Percentiles rank a stretch among this genome's conserved stretches.
Conservation (phyloP, 2,888 invertebrate species). For the Calephelis perditalis region DNA sequence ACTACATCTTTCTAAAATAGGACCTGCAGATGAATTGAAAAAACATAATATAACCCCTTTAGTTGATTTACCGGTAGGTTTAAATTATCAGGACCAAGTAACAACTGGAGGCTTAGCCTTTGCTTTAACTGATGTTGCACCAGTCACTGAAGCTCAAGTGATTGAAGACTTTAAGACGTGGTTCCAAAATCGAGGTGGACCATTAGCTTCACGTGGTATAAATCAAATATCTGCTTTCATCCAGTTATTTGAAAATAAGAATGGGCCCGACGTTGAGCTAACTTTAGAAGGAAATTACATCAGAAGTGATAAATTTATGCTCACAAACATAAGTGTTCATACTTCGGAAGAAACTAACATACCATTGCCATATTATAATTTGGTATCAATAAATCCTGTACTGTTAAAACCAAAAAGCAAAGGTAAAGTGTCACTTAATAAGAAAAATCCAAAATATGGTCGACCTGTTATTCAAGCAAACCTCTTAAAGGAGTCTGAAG, state of each 20-base stretch:
- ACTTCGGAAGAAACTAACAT: conserved; percentile 58
- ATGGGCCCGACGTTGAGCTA: conserved; percentile 65
- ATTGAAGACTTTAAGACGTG: conserved; percentile 66
- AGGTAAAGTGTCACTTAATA: conserved; percentile 63
- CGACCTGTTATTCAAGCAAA: conserved; percentile 67
- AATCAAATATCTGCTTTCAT: conserved; percentile 66
- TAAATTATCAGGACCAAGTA: conserved; percentile 69
- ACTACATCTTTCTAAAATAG: conserved; percentile 64
- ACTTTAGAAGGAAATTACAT: conserved; percentile 65
- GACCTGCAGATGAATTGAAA: conserved; percentile 53
- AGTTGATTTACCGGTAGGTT: conserved; percentile 59
- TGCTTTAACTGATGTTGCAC: conserved; percentile 49
- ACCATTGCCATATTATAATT: conserved; percentile 66
- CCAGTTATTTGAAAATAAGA: conserved; percentile 62
- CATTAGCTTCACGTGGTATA: conserved; percentile 65
- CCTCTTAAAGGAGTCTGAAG: conserved; percentile 64
- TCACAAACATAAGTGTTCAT: conserved; percentile 62
- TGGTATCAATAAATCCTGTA: conserved; percentile 62
- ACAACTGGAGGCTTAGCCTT: conserved; percentile 66
- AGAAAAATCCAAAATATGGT: conserved; percentile 68
- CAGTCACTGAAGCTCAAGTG: conserved; percentile 51
- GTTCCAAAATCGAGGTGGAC: conserved; percentile 61
- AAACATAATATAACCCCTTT: conserved; percentile 56
- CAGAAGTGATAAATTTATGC: conserved; percentile 68
- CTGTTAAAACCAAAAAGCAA: conserved; percentile 64